A percentile compares a stretch with the other conserved stretches of the same genome.
phyloP scores from a whole-genome alignment of 1,140 invertebrate genomes.

The Lucilia cuprina region DNA sequence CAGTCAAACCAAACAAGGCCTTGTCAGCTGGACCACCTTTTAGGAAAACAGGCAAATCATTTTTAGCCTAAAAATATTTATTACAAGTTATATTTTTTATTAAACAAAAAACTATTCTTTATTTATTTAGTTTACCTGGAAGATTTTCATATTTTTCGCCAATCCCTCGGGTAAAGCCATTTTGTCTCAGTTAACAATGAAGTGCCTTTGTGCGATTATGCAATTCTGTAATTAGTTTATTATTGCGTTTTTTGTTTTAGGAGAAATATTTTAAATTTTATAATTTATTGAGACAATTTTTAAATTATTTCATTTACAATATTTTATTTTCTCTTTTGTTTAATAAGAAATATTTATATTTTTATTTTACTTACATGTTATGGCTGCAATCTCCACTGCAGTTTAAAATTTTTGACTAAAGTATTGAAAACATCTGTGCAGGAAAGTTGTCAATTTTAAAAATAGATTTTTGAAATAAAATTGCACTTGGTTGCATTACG shows the following conservation, averaged over 20 bases:
- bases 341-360: neutral
- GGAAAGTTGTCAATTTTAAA: constrained; percentile 9
- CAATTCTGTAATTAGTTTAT: constrained; percentile 47
- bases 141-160: constrained; percentile 56
- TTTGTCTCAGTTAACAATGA: neutral
- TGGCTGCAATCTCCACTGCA: neutral
- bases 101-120: too few species aligned
- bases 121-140: constrained; percentile 52
- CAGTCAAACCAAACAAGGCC: constrained; percentile 54
- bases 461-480: constrained; percentile 17
- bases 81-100: too few species aligned
- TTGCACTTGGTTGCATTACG: neutral
- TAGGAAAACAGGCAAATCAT: constrained; percentile 56
- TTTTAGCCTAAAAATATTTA: constrained; percentile 50
- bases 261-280: neutral
- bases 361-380: constrained; percentile 14
- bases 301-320: neutral
- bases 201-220: constrained; percentile 43
- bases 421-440: constrained; percentile 19
- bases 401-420: neutral
- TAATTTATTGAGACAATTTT: neutral
- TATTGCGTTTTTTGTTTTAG: too few species aligned
- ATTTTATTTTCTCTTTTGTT: neutral
- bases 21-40: constrained; percentile 59
- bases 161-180: constrained; percentile 59